These are phyloP conservation scores for Himantopus leucocephalus DNA, from an alignment of 2,113 vertebrate genomes.

Conservation along the genomic window DNA sequence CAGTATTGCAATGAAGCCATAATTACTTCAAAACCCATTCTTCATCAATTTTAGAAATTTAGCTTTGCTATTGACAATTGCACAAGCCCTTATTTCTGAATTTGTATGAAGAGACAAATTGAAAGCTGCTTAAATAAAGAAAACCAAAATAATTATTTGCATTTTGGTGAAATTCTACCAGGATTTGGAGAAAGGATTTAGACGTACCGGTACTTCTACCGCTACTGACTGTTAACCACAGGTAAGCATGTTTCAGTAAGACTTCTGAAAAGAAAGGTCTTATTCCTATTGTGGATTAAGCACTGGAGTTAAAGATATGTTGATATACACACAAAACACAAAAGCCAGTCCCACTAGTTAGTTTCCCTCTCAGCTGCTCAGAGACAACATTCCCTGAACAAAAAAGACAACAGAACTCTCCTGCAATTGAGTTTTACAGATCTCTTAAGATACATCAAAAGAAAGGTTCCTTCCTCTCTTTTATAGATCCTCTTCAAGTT, in stretches of 20 bases:
- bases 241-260: neutral
- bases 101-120: neutral
- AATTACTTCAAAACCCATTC: neutral
- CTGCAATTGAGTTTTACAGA: neutral
- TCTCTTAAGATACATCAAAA: neutral
- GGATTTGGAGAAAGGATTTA: neutral
- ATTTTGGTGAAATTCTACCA: neutral
- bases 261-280: neutral
- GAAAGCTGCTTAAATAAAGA: neutral
- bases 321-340: neutral
- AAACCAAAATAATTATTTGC: neutral
- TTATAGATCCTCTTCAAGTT: neutral
- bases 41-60: neutral
- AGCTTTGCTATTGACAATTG: neutral
- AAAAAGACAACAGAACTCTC: neutral
- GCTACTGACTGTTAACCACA: neutral
- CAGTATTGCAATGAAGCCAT: neutral
- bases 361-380: neutral
- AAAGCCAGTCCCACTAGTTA: neutral
- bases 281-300: neutral
- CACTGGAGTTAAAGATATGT: neutral
- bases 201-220: fast-evolving
- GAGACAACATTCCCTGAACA: neutral
- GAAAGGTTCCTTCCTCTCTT: neutral
- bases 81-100: neutral